A percentile compares a stretch with the other conserved stretches of the same genome.
These are phyloP conservation scores for Pseudomyrmex pallidus DNA, from an alignment of 1,140 invertebrate species.

Conservation along the genomic window DNA sequence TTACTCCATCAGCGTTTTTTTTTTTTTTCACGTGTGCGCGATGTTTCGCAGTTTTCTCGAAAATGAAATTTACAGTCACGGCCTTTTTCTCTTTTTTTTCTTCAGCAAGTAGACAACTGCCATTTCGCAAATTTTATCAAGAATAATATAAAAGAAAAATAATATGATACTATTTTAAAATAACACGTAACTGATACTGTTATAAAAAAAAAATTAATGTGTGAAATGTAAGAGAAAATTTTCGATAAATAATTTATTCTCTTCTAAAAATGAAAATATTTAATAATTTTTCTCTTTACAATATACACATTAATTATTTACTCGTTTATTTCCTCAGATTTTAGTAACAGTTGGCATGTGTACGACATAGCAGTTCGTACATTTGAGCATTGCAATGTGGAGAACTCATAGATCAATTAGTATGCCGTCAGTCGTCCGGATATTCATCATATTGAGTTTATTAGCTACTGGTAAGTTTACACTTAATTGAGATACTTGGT, in stretches of 20 bases:
- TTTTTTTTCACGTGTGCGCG: background rate
- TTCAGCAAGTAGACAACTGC: no score
- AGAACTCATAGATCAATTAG: conserved; percentile 86
- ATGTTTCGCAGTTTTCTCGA: background rate
- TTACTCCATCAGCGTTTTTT: background rate
- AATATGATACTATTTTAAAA: no score
- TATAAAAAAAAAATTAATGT: no score
- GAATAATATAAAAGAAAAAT: no score
- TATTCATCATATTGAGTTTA: conserved; percentile 93
- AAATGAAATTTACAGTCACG: no score
- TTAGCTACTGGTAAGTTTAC: conserved; percentile 90
- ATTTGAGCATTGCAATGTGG: conserved; percentile 86
- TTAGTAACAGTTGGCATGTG: conserved; percentile 77
- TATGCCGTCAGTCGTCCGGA: conserved; percentile 94
- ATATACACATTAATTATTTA: conserved; percentile 11
- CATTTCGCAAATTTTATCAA: no score
- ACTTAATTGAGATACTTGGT: conserved; percentile 13
- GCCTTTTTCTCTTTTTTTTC: no score
- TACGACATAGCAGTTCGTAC: conserved; percentile 4
- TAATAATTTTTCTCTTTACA: background rate
- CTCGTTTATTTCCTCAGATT: conserved; percentile 57
- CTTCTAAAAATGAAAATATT: no score
- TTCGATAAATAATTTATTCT: no score
- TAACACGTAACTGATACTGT: no score
- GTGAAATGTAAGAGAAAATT: no score